Evolutionary conservation across 2,113 vertebrate species (phyloP).

Genomic region (Acinonyx jubatus): DNA sequence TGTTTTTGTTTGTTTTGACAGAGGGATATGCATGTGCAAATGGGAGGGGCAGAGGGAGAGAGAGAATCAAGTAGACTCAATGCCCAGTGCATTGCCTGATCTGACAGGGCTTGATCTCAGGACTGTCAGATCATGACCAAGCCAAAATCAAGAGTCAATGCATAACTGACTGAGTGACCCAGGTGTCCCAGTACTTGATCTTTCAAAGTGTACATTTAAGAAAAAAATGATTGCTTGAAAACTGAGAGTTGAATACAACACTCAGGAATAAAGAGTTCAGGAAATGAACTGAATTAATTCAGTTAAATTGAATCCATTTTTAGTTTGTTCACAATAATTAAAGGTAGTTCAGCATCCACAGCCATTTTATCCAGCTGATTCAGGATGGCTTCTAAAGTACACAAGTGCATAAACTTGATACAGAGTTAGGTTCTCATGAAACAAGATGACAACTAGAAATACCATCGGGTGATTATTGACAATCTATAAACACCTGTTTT

Average conservation of each 20-base stretch:
- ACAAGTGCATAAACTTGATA: not conserved
- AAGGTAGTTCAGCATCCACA: not conserved
- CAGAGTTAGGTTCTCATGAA: not conserved
- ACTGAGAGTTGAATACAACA: not conserved
- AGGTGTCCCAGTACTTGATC: not conserved
- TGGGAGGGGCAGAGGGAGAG: too few species aligned
- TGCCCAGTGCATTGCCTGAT: too few species aligned
- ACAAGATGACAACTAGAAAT: not conserved
- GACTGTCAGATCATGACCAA: too few species aligned
- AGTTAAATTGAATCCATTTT: not conserved
- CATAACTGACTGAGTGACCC: too few species aligned
- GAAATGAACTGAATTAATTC: not conserved
- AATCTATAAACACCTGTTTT: not conserved
- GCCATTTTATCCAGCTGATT: not conserved
- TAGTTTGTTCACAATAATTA: not conserved
- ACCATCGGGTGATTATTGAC: not conserved
- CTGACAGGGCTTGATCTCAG: too few species aligned
- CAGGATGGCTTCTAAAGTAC: not conserved
- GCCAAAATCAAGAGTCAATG: too few species aligned
- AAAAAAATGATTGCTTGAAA: constrained; percentile 7
- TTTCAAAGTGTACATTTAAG: not conserved
- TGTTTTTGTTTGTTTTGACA: too few species aligned
- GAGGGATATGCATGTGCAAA: too few species aligned
- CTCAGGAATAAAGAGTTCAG: not conserved
- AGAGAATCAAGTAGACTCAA: too few species aligned